Base-by-base conservation (phyloP, 2,888 invertebrate genomes). In the Diplazon laetatorius region DNA sequence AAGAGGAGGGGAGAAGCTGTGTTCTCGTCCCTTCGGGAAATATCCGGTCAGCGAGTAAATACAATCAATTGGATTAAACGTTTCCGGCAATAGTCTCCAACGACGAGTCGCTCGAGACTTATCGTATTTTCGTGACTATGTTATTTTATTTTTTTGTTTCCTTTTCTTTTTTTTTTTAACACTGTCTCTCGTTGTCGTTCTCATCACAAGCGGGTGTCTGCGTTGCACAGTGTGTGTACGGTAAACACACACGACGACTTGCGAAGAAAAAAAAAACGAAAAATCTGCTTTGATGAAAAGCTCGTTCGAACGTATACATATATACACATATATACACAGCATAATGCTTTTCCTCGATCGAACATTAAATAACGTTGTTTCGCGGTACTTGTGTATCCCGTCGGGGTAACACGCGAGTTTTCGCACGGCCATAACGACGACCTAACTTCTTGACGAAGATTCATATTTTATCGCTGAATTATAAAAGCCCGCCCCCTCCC, bases 41-140 rank as follows among this genome's bases (percentile, higher is more conserved):
- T 78, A 75, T 78, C 70, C 70, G 60, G 60, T 70, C 60, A 60
- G 52, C 46, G 65, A 66, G 78, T 70, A 76, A 75, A 78, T 78
- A 75, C 75, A 78, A 78, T 78, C 76, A 78, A 78, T 78, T 78
- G 76, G 66, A 75, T 75, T 78, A 75, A 78, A 65, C 78, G 70
- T n/a, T 55, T 75, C 66, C 71, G 78, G 42, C 62, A 66, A 68
- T 65, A 60, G 74, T 60, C 74, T 74, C 70, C 65, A 65, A 59
- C n/a, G 60, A 78, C 74, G 78, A n/a, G 65, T 75, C 75, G 70
- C n/a, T 62, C 46, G 60, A 75, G 70, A 70, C 70, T 78, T 75
- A 60, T 78, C 37, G 35, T 25, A 30, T 10, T 65, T 65, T 57
- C 18, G 16, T 35, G n/a, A n/a, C n/a, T n/a, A n/a, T n/a, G n/a